These are phyloP conservation scores for Hydrozoanthus tunicans DNA, from an alignment of 64 coral and sea anemone genomes.

Conservation along the genomic window DNA sequence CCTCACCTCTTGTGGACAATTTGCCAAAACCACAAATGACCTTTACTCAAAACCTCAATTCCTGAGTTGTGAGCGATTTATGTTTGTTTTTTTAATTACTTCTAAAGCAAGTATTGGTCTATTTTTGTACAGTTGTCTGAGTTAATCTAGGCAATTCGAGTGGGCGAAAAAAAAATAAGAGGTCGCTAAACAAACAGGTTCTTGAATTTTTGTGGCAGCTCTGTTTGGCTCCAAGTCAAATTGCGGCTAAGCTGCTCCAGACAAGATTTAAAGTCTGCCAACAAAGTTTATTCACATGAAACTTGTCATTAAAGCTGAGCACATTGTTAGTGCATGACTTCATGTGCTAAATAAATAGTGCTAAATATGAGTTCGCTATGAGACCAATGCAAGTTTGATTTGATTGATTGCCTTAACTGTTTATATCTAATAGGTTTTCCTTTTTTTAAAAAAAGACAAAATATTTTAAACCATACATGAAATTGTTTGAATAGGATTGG, in stretches of 20 bases:
- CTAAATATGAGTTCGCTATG: background rate
- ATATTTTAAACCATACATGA: no score
- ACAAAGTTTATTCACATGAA: background rate
- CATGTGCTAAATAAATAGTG: background rate
- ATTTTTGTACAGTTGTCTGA: background rate
- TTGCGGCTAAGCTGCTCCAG: background rate
- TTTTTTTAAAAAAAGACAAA: no score
- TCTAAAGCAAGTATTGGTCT: background rate
- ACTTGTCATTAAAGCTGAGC: background rate
- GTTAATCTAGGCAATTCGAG: background rate
- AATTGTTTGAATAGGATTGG: no score
- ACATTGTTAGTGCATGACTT: background rate
- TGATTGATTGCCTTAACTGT: no score
- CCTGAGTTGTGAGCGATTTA: background rate
- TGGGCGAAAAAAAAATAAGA: background rate
- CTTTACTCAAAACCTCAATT: background rate
- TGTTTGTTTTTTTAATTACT: background rate
- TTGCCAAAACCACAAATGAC: constrained; percentile 41
- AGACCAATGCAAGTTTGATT: no score
- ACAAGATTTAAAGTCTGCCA: background rate
- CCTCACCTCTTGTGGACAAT: background rate
- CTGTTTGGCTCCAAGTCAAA: background rate
- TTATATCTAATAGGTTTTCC: no score
- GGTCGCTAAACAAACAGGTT: background rate
- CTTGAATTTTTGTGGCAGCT: background rate